Percentiles rank a stretch among this genome's conserved stretches.
Conservation (phyloP, 2,888 invertebrate genomes). For the Chromoteleia sp. region DNA sequence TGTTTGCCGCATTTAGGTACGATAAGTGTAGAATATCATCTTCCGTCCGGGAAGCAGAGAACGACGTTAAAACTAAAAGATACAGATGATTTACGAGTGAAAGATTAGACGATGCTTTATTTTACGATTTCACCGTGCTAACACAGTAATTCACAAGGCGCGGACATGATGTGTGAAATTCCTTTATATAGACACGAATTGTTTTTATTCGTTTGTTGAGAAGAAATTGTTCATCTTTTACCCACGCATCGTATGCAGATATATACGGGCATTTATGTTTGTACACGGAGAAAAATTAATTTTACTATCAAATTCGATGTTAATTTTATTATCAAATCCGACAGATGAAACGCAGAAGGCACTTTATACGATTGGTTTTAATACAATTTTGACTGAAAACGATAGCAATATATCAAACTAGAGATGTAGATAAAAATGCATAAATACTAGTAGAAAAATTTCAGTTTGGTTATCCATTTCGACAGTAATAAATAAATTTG, state of each 20-base stretch:
- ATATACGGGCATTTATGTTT: slow-evolving; percentile 45
- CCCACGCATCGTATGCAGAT: slow-evolving; percentile 31
- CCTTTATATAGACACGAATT: slow-evolving; percentile 16
- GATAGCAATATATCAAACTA: too few relatives aligned
- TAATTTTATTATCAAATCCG: too few relatives aligned
- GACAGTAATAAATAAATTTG: too few relatives aligned
- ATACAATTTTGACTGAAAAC: too few relatives aligned
- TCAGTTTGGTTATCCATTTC: too few relatives aligned
- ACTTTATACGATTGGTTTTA: too few relatives aligned
- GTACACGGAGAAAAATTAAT: background rate
- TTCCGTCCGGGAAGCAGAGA: slow-evolving; percentile 65
- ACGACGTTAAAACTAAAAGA: slow-evolving; percentile 53
- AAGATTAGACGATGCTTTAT: slow-evolving; percentile 51
- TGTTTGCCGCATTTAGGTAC: slow-evolving; percentile 46
- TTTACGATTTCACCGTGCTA: slow-evolving; percentile 17
- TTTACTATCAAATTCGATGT: too few relatives aligned
- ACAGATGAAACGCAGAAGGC: too few relatives aligned
- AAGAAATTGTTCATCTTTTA: slow-evolving; percentile 45
- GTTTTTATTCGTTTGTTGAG: slow-evolving; percentile 5
- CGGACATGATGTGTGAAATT: background rate
- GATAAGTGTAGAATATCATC: slow-evolving; percentile 63
- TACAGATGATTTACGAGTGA: slow-evolving; percentile 55
- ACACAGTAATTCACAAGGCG: slow-evolving; percentile 9
- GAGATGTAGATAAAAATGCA: too few relatives aligned
- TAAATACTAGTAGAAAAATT: too few relatives aligned